Percentiles rank a stretch among this genome's conserved stretches.
Conservation (phyloP, 2,113 vertebrate species). For the Salminus brasiliensis region DNA sequence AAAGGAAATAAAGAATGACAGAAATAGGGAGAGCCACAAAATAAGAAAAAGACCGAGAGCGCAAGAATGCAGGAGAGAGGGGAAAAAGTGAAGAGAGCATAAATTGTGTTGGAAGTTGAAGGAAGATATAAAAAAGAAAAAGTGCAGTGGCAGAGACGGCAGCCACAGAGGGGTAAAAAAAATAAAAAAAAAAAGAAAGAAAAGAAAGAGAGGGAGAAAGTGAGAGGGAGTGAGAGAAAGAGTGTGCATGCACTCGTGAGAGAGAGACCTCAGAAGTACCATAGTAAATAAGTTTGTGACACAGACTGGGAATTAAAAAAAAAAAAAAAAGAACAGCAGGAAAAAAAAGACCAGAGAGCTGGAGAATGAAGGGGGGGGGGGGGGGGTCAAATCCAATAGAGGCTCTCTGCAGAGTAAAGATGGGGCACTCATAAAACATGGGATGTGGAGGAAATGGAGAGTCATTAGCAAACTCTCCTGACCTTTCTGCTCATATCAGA, state of each 20-base stretch:
- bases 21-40: no score
- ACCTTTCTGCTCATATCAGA: slow-evolving; percentile 12
- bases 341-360: not conserved
- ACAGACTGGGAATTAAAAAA: not conserved
- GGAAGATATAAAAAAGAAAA: not conserved
- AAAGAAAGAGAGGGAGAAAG: no score
- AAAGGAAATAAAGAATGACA: not conserved
- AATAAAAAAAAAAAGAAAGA: not conserved
- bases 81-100: not conserved
- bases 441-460: no score
- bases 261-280: no score
- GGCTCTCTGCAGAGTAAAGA: slow-evolving; percentile 1
- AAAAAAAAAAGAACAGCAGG: not conserved
- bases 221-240: not conserved
- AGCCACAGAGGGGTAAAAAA: not conserved
- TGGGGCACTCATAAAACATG: not conserved
- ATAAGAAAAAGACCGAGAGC: slow-evolving; percentile 2
- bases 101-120: not conserved
- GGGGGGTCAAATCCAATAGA: not conserved
- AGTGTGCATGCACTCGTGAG: no score
- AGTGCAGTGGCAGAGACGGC: no score
- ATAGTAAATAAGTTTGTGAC: slow-evolving; percentile 9
- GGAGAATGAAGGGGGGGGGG: not conserved
- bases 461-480: slow-evolving; percentile 7
- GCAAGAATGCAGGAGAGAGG: slow-evolving; percentile 1